Base-by-base conservation (phyloP, 2,113 vertebrate species). In the Columbina picui region DNA sequence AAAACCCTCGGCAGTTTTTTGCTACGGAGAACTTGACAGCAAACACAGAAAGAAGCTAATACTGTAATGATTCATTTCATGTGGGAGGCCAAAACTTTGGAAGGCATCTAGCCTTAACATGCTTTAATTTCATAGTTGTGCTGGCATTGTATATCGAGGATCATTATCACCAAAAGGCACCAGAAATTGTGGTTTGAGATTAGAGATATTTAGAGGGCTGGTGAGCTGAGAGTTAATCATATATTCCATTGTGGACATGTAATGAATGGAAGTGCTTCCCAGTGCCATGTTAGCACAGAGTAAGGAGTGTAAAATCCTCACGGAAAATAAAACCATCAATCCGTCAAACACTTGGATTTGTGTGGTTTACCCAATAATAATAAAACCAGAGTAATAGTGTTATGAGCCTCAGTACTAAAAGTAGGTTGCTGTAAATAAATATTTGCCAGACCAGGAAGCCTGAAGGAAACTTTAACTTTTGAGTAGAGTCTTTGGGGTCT, bases 31-130 rank as follows among this genome's bases (percentile, higher is more conserved):
- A 39, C 78, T 49, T 89, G 71, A 69, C 79, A 83, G 61, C 29
- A 87, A 83, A 96, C 39, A 45, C 81, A 79, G 41, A 93, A 71
- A 47, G 88, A 94, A 95, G 92, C 52, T 77, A 69, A 90, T 84
- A 71, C 63, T 65, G 38, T 70, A 89, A 80, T 92, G 83, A 90
- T 88, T 93, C 61, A 57, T 95, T 92, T 82, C 77, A 80, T 21
- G 47, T 86, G 76, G 75, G 80, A 81, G 80, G 57, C 47, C 64
- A 84, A 53, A 84, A 91, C n/a, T 86, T 91, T 74, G 50, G 85
- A 73, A 86, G 69, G 60, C 61, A 71, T 95, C 90, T 91, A 93
- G 32, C 86, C 0, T 0, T 87, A 77, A 90, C 1, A 1, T 74
- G 43, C 79, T 94, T 91, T 83, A 67, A 77, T 96, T 79, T 90